Percentiles rank a stretch among this genome's conserved stretches.
phyloP scores from a whole-genome alignment of 2,113 vertebrate genomes.

The Thinocorus orbignyianus region DNA sequence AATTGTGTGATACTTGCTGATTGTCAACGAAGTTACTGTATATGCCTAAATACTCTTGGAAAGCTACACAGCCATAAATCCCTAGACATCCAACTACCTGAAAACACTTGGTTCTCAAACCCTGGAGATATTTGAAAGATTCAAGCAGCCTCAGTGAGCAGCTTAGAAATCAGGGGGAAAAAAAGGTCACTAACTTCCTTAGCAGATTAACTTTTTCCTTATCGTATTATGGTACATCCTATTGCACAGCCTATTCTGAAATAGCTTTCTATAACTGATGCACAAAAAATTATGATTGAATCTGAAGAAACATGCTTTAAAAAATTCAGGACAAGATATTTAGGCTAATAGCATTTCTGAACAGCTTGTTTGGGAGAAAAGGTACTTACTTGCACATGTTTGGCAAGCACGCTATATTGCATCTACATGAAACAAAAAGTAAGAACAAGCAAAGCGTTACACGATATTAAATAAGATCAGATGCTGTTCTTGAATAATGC shows the following conservation, averaged over 20 bases:
- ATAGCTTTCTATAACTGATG: background rate
- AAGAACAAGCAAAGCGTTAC: slow-evolving; percentile 46
- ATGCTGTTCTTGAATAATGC: slow-evolving; percentile 63
- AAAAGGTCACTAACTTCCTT: background rate
- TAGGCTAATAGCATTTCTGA: slow-evolving; percentile 45
- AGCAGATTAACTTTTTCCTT: slow-evolving; percentile 28
- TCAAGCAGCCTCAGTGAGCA: background rate
- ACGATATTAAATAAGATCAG: slow-evolving; percentile 59
- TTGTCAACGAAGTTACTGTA: background rate
- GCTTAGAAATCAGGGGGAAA: background rate
- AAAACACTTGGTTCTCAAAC: background rate
- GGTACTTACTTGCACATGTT: background rate
- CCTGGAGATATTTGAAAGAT: background rate
- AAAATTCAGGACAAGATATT: slow-evolving; percentile 50
- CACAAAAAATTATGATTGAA: background rate
- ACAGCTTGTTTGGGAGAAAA: slow-evolving; percentile 43
- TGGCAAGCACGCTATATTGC: slow-evolving; percentile 44
- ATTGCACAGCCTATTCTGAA: background rate
- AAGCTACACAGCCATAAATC: background rate
- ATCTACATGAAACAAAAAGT: slow-evolving; percentile 19
- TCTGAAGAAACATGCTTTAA: background rate
- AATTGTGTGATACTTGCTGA: background rate
- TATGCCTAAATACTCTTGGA: background rate
- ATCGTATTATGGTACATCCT: background rate
- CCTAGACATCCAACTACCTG: background rate